These are phyloP conservation scores for Engystomops pustulosus DNA, from an alignment of 2,113 vertebrate genomes.

Conservation along the genomic window DNA sequence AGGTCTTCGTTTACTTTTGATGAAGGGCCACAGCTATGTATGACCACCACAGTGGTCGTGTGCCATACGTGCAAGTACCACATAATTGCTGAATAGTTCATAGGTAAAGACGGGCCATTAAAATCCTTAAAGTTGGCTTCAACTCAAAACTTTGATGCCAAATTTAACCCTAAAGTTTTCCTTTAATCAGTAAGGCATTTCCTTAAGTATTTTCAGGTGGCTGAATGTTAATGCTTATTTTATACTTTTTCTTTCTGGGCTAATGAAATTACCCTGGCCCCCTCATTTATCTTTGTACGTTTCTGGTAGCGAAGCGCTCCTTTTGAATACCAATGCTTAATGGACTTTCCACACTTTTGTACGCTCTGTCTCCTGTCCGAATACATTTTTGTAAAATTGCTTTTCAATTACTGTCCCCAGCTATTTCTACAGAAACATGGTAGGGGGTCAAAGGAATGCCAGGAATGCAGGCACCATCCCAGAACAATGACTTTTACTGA, in stretches of 20 bases:
- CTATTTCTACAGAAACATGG: slow-evolving; percentile 43
- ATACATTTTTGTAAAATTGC: slow-evolving; percentile 56
- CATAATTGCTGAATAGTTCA: too few relatives aligned
- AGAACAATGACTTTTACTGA: slow-evolving; percentile 58
- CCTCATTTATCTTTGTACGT: neutral
- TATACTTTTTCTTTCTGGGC: neutral
- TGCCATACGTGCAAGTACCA: too few relatives aligned
- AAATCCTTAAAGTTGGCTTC: too few relatives aligned
- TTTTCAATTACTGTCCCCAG: slow-evolving; percentile 47
- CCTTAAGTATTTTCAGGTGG: neutral
- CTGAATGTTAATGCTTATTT: neutral
- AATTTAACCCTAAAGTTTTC: too few relatives aligned
- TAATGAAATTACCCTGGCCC: slow-evolving; percentile 15
- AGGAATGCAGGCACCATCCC: slow-evolving; percentile 45
- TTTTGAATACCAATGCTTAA: slow-evolving; percentile 14
- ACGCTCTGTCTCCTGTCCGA: neutral
- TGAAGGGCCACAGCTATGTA: too few relatives aligned
- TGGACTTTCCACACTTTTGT: slow-evolving; percentile 46
- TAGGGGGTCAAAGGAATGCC: slow-evolving; percentile 41
- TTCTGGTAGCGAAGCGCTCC: neutral
- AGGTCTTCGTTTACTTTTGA: too few relatives aligned
- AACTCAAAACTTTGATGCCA: too few relatives aligned
- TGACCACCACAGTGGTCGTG: too few relatives aligned
- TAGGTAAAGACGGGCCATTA: too few relatives aligned
- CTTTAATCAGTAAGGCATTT: neutral